Conservation (phyloP, 2,797 vertebrate genomes). For the Cheirogaleus major region DNA sequence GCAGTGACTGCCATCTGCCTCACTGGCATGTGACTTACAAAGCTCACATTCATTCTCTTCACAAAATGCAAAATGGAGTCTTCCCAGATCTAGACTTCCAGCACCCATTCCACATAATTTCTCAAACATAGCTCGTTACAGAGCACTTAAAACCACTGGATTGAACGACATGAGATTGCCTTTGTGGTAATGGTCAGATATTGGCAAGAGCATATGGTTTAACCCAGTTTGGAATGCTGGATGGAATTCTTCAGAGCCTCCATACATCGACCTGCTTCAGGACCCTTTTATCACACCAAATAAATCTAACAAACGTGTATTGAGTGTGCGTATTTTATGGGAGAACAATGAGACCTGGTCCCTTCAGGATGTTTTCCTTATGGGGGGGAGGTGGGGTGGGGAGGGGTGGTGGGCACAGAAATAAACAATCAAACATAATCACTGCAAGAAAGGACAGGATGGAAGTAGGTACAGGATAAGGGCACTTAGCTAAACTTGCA, state of each 20-base stretch:
- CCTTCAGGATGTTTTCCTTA: slow-evolving; percentile 22
- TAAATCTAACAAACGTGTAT: not conserved
- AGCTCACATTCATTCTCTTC: not conserved
- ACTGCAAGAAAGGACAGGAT: not conserved
- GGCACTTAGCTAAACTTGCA: not conserved
- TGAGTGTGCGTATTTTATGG: not conserved
- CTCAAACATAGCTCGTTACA: slow-evolving; percentile 9
- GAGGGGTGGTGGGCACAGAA: not conserved
- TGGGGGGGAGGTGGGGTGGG: not conserved
- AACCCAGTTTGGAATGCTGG: not conserved
- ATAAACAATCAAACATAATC: not conserved
- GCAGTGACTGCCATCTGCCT: not conserved
- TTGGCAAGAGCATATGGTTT: not conserved
- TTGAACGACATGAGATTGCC: not conserved
- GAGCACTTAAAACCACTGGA: not conserved
- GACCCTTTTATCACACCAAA: not conserved
- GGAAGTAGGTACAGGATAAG: not conserved
- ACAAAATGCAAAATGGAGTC: not conserved
- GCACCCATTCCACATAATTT: not conserved
- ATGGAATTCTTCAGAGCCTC: not conserved
- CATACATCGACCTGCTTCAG: not conserved
- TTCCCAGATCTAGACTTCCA: not conserved
- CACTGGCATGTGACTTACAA: not conserved
- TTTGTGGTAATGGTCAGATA: not conserved
- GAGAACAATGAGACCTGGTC: not conserved